Percentiles rank a stretch among this genome's conserved stretches.
Conservation (phyloP, 2,113 vertebrate species). For the Limnothrissa miodon region DNA sequence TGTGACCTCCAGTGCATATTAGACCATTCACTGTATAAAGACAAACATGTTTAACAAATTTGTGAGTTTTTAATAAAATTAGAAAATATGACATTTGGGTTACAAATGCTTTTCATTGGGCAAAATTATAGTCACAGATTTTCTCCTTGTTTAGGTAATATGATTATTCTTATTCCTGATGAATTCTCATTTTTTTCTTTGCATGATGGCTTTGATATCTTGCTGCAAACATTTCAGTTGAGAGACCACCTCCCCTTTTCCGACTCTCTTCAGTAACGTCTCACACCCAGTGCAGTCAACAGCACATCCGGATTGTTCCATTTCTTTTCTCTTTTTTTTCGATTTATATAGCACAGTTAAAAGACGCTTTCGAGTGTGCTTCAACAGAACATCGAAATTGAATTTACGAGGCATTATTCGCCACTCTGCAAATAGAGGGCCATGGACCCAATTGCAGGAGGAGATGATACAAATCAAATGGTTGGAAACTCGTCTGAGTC, state of each 20-base stretch:
- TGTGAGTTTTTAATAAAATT: constrained; percentile 99
- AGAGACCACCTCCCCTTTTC: background rate
- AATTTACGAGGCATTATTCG: constrained; percentile 11
- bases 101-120: constrained; percentile 62
- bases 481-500: background rate
- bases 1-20: constrained; percentile 99
- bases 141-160: background rate
- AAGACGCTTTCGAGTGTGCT: constrained; percentile 13
- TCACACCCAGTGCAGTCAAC: background rate
- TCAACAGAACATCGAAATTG: background rate
- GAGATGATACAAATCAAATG: constrained; percentile 16
- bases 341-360: constrained; percentile 7
- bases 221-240: background rate
- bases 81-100: constrained; percentile 81
- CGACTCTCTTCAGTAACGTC: background rate
- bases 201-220: background rate
- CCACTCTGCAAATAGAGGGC: constrained; percentile 5
- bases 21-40: constrained; percentile 99
- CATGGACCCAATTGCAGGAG: constrained; percentile 1
- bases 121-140: constrained; percentile 4
- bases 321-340: no score
- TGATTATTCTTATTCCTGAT: background rate
- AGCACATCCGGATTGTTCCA: background rate
- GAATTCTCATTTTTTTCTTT: background rate
- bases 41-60: constrained; percentile 97